Conservation (phyloP, 2,888 invertebrate species). For the Catocala nupta region DNA sequence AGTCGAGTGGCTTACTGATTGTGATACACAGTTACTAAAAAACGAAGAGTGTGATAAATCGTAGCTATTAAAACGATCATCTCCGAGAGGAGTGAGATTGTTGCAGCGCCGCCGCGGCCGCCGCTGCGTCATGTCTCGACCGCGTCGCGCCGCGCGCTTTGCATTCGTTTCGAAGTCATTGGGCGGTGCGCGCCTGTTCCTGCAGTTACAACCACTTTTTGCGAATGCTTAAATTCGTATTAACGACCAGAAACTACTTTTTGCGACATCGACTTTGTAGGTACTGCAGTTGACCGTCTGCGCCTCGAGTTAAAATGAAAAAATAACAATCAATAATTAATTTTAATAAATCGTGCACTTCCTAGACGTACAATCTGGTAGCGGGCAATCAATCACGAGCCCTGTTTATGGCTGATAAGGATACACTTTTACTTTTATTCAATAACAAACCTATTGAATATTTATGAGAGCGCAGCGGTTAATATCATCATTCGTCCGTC, state of each 20-base stretch:
- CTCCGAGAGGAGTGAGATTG: constrained; percentile 39
- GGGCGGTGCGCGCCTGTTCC: constrained; percentile 8
- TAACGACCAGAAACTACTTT: constrained; percentile 33
- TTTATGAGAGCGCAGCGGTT: constrained; percentile 69
- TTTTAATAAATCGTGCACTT: constrained; percentile 63
- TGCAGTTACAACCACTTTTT: constrained; percentile 33
- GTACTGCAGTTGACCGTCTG: constrained; percentile 29
- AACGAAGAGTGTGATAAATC: constrained; percentile 80
- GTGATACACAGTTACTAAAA: constrained; percentile 81
- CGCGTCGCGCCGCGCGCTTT: constrained; percentile 8
- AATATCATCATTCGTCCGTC: constrained; percentile 71
- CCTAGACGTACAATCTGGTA: constrained; percentile 63
- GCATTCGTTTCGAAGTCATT: constrained; percentile 33
- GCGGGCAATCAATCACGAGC: constrained; percentile 68
- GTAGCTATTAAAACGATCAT: constrained; percentile 70
- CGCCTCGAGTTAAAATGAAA: constrained; percentile 32
- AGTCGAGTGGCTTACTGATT: constrained; percentile 79
- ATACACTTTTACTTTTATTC: constrained; percentile 84
- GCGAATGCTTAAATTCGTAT: constrained; percentile 30
- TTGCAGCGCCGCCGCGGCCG: constrained; percentile 38
- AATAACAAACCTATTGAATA: constrained; percentile 77
- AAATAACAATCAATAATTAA: constrained; percentile 62
- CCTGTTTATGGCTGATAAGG: constrained; percentile 65
- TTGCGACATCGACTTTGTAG: constrained; percentile 28
- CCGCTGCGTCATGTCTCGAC: constrained; percentile 9